Base-by-base conservation (phyloP, 2,113 vertebrate species). In the Rhizomys pruinosus region DNA sequence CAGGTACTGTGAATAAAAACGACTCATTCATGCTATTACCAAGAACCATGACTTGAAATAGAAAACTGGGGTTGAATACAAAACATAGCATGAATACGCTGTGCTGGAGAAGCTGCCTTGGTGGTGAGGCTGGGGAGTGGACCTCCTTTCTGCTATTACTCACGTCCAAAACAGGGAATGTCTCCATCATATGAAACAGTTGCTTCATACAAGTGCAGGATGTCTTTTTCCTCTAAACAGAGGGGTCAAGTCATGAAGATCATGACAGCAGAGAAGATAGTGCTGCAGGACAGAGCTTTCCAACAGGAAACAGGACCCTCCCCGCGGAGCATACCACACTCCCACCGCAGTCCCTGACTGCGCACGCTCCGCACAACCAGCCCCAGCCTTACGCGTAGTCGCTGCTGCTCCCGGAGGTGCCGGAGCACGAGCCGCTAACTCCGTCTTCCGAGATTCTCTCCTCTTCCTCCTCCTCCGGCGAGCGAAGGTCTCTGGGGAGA, bases 371-470 rank as follows among this genome's bases (percentile, higher is more conserved):
- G n/a, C n/a, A n/a, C n/a, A n/a, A n/a, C n/a, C n/a, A n/a, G n/a
- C n/a, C n/a, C n/a, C n/a, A 57, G 25, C 81, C 90, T 98, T 98
- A 98, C 98, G 9, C 42, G 44, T 96, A n/a, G n/a, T n/a, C n/a
- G n/a, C n/a, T 90, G 91, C 97, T 97, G 1, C 79, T 85, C 57
- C 39, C 89, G 27, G 97, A 95, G 20, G 96, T 92, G 52, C 23
- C 91, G 6, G 97, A 98, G 12, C 77, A 73, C 22, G 68, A 91
- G 81, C 71, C 71, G 71, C 91, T 88, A 73, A 12, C 47, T 17
- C 39, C 27, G 68, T 89, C 61, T n/a, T 73, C 82, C 39, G 71
- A 63, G 73, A 59, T 91, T 57, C 20, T 64, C 44, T 87, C 93
- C 0, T 20, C 59, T 10, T 85, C 94, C 0, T 25, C 59, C 12